Percentiles rank a stretch among this genome's conserved stretches.
Evolutionary conservation across 2,797 vertebrate species (phyloP).

Genomic region (Pterois miles): DNA sequence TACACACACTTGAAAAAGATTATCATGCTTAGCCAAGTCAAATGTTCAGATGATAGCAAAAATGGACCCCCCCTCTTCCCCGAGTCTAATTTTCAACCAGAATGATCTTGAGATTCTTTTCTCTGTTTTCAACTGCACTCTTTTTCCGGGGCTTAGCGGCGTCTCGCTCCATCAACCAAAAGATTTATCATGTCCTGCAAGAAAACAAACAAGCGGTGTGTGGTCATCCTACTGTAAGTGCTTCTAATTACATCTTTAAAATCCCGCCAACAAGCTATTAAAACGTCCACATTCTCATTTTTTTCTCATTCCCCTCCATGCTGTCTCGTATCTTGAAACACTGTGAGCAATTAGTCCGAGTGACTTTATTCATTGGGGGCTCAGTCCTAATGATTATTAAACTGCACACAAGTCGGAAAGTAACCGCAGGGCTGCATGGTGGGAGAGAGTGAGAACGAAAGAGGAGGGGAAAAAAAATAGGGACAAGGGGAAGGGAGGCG

Average conservation of each 20-base stretch:
- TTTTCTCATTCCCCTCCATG: conserved; percentile 47
- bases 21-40: conserved; percentile 36
- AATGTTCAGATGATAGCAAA: conserved; percentile 41
- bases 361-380: conserved; percentile 84
- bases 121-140: conserved; percentile 29
- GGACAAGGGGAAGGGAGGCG: conserved; percentile 11
- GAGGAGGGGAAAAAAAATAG: neutral
- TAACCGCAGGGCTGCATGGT: conserved; percentile 64
- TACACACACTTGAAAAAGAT: conserved; percentile 26
- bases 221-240: conserved; percentile 72
- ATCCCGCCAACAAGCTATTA: conserved; percentile 70
- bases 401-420: conserved; percentile 77
- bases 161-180: conserved; percentile 61
- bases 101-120: conserved; percentile 53
- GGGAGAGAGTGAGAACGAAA: conserved; percentile 38
- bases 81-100: conserved; percentile 63
- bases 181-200: conserved; percentile 74
- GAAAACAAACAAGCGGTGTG: conserved; percentile 71
- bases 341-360: conserved; percentile 82
- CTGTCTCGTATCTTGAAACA: conserved; percentile 76
- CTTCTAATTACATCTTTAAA: conserved; percentile 81
- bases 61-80: neutral
- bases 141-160: conserved; percentile 38
- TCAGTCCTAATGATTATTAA: conserved; percentile 83
- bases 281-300: conserved; percentile 54